Conservation (phyloP, 2,113 vertebrate species). For the Stercorarius parasiticus region DNA sequence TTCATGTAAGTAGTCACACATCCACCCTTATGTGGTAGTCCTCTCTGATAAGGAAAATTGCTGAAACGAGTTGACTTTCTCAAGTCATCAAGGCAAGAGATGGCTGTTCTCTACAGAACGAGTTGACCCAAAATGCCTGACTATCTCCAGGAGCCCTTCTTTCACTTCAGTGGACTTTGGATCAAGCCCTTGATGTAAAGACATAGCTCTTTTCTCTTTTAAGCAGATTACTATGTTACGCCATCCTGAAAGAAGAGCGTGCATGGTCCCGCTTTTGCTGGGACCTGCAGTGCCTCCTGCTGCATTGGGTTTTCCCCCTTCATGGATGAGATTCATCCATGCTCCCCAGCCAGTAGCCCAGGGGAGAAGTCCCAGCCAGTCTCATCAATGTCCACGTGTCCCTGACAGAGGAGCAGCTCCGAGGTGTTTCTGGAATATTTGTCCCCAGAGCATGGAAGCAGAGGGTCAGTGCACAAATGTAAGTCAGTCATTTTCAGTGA, state of each 20-base stretch:
- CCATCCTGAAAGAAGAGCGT: background rate
- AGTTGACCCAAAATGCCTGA: background rate
- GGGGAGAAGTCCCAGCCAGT: background rate
- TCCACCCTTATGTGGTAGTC: background rate
- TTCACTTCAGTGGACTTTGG: background rate
- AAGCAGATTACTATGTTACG: background rate
- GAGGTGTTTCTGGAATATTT: background rate
- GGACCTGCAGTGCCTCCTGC: background rate
- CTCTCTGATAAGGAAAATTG: background rate
- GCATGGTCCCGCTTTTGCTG: background rate
- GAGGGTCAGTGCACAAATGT: background rate
- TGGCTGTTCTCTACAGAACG: background rate
- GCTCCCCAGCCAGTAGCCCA: accelerated
- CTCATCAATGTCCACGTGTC: accelerated
- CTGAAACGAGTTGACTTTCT: background rate
- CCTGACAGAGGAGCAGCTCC: background rate
- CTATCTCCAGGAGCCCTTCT: background rate
- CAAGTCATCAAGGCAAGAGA: background rate
- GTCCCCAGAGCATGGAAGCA: background rate
- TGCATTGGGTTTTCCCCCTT: background rate
- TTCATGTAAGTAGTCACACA: accelerated
- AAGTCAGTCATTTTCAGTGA: background rate
- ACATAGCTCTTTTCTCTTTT: background rate
- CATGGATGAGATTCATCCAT: accelerated
- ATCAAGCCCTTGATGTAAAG: background rate